Evolutionary conservation across 2,797 vertebrate genomes (phyloP), one percentile per base, ranked within the genome.

Genomic region (Gadopsis bispinosus): DNA sequence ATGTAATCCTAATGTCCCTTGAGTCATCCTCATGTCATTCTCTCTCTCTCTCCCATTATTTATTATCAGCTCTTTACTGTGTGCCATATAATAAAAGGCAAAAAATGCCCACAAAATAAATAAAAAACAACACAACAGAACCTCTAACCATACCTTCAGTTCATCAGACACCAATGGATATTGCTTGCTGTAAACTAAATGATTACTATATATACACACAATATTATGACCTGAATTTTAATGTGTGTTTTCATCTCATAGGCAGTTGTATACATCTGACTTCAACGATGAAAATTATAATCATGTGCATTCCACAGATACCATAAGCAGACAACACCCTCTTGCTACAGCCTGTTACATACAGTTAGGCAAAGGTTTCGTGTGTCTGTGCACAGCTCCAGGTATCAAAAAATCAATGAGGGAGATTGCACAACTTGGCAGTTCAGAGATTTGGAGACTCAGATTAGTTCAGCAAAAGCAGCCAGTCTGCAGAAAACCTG

Each of bases 361-460:
- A 60, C 65, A 31, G 50, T 1, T 53, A 75, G 26, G 60, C 45
- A 77, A 43, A 54, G 56, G 16, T 39, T 66, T 17, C 60, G 50
- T 50, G 13, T n/a, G 51, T 66, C 22, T 69, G 62, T 43, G 61
- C 63, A 53, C 76, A 67, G 70, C 60, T 73, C 73, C 51, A 74
- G 51, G 61, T 84, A 79, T 56, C 53, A 77, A 85, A 53, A 83
- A 80, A 86, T 83, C 75, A 69, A 48, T 39, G 59, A 70, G 33
- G 60, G 70, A 55, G 45, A 77, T 65, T 55, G 56, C 51, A 73
- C 58, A 77, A 87, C 62, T 63, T 79, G 85, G 73, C 78, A 76
- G 72, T 45, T 39, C 8, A 37, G 37, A 7, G 58, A 69, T 73
- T 26, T 75, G 53, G 26, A 78, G 20, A 66, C 35, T 26, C 26